Evolutionary conservation across 2,888 invertebrate species (phyloP).

Genomic region (Metellina segmentata): DNA sequence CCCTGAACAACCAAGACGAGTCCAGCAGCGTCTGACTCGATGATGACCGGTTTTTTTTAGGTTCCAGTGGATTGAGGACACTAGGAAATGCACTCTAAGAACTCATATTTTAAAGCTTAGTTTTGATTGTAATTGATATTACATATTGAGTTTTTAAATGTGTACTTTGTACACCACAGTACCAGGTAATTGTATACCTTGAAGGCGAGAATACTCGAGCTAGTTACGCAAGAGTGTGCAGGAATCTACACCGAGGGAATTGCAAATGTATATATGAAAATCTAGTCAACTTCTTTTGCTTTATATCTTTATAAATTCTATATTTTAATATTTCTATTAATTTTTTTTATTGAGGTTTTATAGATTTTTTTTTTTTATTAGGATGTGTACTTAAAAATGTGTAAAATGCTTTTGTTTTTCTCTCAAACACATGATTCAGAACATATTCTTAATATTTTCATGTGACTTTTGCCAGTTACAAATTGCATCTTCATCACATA

Average conservation of each 20-base stretch:
- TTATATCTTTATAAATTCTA: neutral
- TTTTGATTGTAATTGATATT: slow-evolving; percentile 1
- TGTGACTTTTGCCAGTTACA: too few relatives aligned
- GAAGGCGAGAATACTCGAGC: neutral
- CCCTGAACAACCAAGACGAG: slow-evolving; percentile 22
- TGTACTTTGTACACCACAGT: slow-evolving; percentile 19
- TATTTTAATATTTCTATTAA: neutral
- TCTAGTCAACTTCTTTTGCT: slow-evolving; percentile 32
- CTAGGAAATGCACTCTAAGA: neutral
- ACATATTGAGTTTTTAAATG: slow-evolving; percentile 3
- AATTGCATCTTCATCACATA: too few relatives aligned
- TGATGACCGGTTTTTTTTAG: neutral
- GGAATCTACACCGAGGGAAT: neutral
- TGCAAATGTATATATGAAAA: neutral
- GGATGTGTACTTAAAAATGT: too few relatives aligned
- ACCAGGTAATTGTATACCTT: neutral
- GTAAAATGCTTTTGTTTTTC: too few relatives aligned
- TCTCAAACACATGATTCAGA: too few relatives aligned
- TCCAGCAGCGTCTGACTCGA: slow-evolving; percentile 32
- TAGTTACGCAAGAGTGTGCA: neutral
- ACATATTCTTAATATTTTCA: too few relatives aligned
- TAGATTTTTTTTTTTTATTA: neutral
- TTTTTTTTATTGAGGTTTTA: neutral
- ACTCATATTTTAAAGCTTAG: slow-evolving; percentile 13
- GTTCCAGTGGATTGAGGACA: neutral